phyloP scores from a whole-genome alignment of 92 coral and sea anemone genomes.

The Epizoanthus illoricatus region DNA sequence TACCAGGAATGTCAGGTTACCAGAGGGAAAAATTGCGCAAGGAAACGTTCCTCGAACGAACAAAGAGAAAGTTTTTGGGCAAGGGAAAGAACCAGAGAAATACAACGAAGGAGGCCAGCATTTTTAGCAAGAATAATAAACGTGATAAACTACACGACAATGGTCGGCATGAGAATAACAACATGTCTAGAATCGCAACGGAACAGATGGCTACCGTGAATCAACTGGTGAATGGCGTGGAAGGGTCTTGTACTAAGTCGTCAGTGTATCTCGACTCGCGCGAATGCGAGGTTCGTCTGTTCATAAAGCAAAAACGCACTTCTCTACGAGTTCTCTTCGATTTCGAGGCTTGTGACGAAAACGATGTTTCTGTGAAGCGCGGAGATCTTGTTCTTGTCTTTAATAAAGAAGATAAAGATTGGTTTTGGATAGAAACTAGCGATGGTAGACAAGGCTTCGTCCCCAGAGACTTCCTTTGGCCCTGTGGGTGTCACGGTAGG shows the following conservation, averaged over 20 bases:
- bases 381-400: constrained; percentile 58
- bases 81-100: constrained; percentile 19
- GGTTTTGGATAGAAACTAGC: constrained; percentile 66
- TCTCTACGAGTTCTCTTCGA: constrained; percentile 60
- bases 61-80: constrained; percentile 48
- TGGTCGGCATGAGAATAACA: not conserved
- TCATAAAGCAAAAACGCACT: constrained; percentile 20
- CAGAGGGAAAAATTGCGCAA: constrained; percentile 26
- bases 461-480: constrained; percentile 63
- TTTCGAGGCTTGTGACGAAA: constrained; percentile 56
- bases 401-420: constrained; percentile 60
- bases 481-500: constrained; percentile 70
- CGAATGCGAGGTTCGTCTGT: not conserved
- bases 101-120: not conserved
- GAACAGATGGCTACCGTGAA: not conserved
- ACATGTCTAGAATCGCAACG: not conserved
- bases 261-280: not conserved
- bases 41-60: constrained; percentile 44
- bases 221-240: not conserved
- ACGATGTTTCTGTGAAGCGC: constrained; percentile 55
- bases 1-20: constrained; percentile 14
- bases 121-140: not conserved
- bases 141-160: not conserved
- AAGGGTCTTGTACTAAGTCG: not conserved
- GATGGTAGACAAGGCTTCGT: constrained; percentile 57